A percentile compares a stretch with the other conserved stretches of the same genome.
These are phyloP conservation scores for Sinosuthora webbiana DNA, from an alignment of 2,113 vertebrate genomes.

Conservation along the genomic window DNA sequence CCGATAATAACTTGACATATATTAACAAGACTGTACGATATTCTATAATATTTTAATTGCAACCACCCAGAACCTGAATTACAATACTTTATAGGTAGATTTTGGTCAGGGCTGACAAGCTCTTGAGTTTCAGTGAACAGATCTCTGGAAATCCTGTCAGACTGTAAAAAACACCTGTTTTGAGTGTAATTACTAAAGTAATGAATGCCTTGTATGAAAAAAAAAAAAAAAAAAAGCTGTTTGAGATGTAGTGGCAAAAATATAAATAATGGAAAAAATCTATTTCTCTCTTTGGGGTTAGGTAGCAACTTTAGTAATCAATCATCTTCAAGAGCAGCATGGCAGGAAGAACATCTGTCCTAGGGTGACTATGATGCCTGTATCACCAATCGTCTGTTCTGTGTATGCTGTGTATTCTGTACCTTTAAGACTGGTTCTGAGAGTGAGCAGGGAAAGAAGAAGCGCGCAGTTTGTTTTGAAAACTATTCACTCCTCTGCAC, in stretches of 20 bases:
- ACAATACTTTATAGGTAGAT: background rate
- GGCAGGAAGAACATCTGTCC: background rate
- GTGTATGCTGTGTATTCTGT: too few relatives aligned
- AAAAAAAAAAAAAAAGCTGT: background rate
- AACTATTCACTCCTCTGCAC: too few relatives aligned
- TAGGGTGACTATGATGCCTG: too few relatives aligned
- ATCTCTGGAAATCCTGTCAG: background rate
- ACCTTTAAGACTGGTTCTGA: too few relatives aligned
- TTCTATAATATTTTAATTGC: background rate
- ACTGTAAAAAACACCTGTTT: background rate
- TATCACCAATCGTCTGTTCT: too few relatives aligned
- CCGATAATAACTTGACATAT: background rate
- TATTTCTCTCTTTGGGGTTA: background rate
- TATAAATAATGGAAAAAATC: background rate
- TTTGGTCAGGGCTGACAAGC: background rate
- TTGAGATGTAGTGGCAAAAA: background rate
- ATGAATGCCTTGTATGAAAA: background rate
- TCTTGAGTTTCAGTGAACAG: background rate
- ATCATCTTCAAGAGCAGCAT: background rate
- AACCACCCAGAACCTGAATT: background rate
- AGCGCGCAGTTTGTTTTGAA: too few relatives aligned
- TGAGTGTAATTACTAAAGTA: background rate
- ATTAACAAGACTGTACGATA: background rate
- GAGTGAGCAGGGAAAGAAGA: too few relatives aligned
- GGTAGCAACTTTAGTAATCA: background rate